Evolutionary conservation across 2,888 invertebrate species (phyloP).

Genomic region (Hipparchia sbordonii): DNA sequence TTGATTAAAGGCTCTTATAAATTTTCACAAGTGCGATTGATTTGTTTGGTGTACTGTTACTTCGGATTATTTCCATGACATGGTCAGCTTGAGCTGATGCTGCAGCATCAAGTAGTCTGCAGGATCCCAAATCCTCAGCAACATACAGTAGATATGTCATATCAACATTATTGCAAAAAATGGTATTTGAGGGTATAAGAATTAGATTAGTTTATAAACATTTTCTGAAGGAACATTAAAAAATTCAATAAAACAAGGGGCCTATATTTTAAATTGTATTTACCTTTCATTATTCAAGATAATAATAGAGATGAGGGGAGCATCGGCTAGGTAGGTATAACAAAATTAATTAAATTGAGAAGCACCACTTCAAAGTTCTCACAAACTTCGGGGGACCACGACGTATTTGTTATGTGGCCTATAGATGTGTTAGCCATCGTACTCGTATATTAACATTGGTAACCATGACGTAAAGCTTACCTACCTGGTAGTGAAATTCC

Average conservation of each 20-base stretch:
- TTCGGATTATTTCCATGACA: no score
- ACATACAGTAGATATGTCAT: no score
- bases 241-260: neutral
- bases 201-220: no score
- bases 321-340: conserved; percentile 3
- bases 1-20: no score
- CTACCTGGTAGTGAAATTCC: conserved; percentile 32
- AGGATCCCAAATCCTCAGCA: no score
- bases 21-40: no score
- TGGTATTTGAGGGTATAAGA: no score
- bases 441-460: conserved; percentile 26
- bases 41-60: no score
- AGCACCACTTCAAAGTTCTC: conserved; percentile 24
- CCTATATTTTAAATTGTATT: neutral
- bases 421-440: conserved; percentile 30
- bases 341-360: conserved; percentile 30
- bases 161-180: no score
- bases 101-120: no score
- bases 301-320: conserved; percentile 6
- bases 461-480: conserved; percentile 31
- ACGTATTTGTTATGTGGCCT: conserved; percentile 29
- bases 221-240: neutral
- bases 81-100: no score
- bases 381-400: conserved; percentile 26
- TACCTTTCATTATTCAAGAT: conserved; percentile 14